Base-by-base conservation (phyloP, 2,888 invertebrate species). In the Polylopha cassiicola region DNA sequence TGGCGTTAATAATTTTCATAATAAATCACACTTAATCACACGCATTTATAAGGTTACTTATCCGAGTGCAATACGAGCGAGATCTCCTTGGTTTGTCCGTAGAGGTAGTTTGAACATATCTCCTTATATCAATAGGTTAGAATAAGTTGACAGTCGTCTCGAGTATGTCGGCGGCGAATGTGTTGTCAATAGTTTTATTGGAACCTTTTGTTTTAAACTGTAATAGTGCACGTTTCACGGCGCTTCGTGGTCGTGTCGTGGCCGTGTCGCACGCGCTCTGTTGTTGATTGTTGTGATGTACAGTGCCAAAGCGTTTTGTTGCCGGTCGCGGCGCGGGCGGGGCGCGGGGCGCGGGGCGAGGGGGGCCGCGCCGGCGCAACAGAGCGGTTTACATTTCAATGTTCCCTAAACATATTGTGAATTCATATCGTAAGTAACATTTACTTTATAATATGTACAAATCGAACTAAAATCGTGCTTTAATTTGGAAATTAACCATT, bases 331-430 rank as follows among this genome's bases (percentile, higher is more conserved):
- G n/a, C n/a, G n/a, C n/a, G n/a, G n/a, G n/a, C n/a, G n/a, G n/a
- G n/a, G n/a, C n/a, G n/a, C n/a, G n/a, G n/a, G n/a, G n/a, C n/a
- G n/a, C n/a, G n/a, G n/a, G n/a, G n/a, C n/a, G n/a, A n/a, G n/a
- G n/a, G n/a, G n/a, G n/a, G n/a, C n/a, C n/a, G n/a, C n/a, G n/a
- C n/a, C n/a, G n/a, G n/a, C n/a, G n/a, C n/a, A n/a, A n/a, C n/a
- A n/a, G n/a, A 43, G 48, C 50, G 17, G 17, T 39, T 33, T 34
- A 61, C 58, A 62, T 63, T 44, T 58, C 55, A 54, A 58, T 11
- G 39, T 51, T 57, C 47, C 55, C 57, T 48, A 66, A 59, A 71
- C 71, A 73, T 76, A 73, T 75, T 73, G 57, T 64, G 47, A 58
- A 63, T 58, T 60, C 73, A 73, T 75, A 75, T 75, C 78, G 65